Conservation (phyloP, 1,140 invertebrate genomes). For the Drosophila truncata region DNA sequence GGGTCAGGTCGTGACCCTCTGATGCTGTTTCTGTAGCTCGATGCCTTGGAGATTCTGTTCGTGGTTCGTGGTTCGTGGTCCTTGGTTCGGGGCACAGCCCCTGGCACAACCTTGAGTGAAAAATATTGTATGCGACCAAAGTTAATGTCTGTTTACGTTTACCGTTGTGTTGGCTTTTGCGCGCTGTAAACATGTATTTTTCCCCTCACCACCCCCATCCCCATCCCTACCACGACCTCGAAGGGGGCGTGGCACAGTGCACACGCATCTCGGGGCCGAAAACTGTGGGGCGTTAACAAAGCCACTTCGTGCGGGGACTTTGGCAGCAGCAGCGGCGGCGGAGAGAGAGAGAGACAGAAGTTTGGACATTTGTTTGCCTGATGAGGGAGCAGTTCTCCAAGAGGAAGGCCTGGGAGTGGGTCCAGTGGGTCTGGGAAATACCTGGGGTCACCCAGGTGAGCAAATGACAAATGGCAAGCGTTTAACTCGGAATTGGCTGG, state of each 20-base stretch:
- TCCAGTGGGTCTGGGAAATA: slow-evolving; percentile 9
- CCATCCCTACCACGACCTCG: neutral
- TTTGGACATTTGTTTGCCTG: slow-evolving; percentile 78
- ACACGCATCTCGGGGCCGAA: slow-evolving; percentile 52
- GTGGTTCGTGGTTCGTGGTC: slow-evolving; percentile 6
- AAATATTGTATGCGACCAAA: slow-evolving; percentile 80
- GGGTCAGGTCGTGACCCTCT: slow-evolving; percentile 50
- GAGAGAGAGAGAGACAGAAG: slow-evolving; percentile 15
- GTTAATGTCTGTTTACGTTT: slow-evolving; percentile 83
- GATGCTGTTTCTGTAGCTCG: neutral
- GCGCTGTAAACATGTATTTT: slow-evolving; percentile 81
- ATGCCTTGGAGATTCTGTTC: neutral
- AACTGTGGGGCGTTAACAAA: slow-evolving; percentile 62
- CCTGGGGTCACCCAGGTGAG: slow-evolving; percentile 57
- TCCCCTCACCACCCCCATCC: neutral
- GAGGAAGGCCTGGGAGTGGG: too few relatives aligned
- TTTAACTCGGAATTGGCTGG: slow-evolving; percentile 68
- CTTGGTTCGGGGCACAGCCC: slow-evolving; percentile 29
- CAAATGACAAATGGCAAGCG: slow-evolving; percentile 71
- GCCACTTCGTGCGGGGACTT: slow-evolving; percentile 47
- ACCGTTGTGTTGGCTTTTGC: slow-evolving; percentile 75
- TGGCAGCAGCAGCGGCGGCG: neutral
- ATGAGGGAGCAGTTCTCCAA: slow-evolving; percentile 8
- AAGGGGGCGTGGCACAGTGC: slow-evolving; percentile 45
- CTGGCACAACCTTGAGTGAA: slow-evolving; percentile 72